These are phyloP conservation scores for Iguana delicatissima DNA, from an alignment of 2,797 vertebrate genomes.

Conservation along the genomic window DNA sequence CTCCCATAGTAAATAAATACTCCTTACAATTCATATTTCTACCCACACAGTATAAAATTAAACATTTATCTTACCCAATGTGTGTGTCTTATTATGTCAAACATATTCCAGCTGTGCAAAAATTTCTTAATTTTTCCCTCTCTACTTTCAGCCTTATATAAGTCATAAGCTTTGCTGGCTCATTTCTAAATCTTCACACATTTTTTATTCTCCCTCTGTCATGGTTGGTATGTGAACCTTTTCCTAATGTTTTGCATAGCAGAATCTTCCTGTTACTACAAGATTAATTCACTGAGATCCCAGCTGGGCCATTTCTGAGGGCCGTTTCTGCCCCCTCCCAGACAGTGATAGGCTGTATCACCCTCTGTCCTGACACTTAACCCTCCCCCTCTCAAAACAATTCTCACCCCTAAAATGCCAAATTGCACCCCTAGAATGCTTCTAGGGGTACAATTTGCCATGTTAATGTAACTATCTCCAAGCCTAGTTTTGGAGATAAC, in stretches of 20 bases:
- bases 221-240: neutral
- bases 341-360: too few species aligned
- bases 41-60: neutral
- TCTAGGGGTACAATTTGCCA: too few species aligned
- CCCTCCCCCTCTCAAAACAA: too few species aligned
- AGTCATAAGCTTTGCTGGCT: neutral
- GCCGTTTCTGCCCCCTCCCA: too few species aligned
- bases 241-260: neutral
- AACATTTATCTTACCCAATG: neutral
- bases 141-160: neutral
- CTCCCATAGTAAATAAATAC: neutral
- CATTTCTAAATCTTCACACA: neutral
- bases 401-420: too few species aligned
- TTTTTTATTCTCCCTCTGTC: neutral
- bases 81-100: neutral
- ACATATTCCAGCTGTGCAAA: neutral
- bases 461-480: too few species aligned
- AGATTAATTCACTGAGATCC: neutral
- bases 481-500: too few species aligned
- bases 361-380: too few species aligned
- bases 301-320: too few species aligned
- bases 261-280: neutral
- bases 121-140: neutral
- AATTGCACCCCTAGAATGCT: too few species aligned
- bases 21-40: conserved; percentile 3